These are phyloP conservation scores for Proisotoma minuta DNA, from an alignment of 2,888 invertebrate species.

Conservation along the genomic window DNA sequence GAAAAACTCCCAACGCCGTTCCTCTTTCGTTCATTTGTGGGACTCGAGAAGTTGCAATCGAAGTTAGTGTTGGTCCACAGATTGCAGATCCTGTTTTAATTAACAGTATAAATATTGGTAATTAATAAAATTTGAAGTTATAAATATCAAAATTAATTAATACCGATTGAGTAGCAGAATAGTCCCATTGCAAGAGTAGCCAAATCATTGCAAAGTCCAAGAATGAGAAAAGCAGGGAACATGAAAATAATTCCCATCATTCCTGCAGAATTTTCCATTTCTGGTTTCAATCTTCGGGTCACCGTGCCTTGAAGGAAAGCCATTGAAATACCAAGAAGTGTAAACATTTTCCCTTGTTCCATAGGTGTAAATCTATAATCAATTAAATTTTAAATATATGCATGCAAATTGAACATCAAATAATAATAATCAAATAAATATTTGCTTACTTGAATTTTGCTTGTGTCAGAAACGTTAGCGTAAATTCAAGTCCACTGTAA, in stretches of 20 bases:
- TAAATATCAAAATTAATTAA: constrained; percentile 20
- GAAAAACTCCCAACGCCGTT: constrained; percentile 84
- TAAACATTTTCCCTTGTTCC: constrained; percentile 97
- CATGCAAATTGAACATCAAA: too few species aligned
- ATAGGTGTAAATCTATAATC: constrained; percentile 73
- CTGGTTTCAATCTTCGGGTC: constrained; percentile 71
- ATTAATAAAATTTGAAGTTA: neutral
- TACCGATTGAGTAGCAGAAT: constrained; percentile 51
- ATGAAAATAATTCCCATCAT: constrained; percentile 57
- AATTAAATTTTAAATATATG: constrained; percentile 9
- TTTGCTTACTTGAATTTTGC: constrained; percentile 58
- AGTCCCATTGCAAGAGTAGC: constrained; percentile 73
- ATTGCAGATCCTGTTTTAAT: constrained; percentile 56
- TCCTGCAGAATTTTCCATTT: constrained; percentile 52
- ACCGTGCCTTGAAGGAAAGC: constrained; percentile 82
- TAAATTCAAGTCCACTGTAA: constrained; percentile 95
- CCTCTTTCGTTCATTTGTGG: constrained; percentile 81
- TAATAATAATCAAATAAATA: neutral
- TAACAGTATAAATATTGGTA: neutral
- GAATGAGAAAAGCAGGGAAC: constrained; percentile 56
- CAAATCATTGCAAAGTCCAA: constrained; percentile 54
- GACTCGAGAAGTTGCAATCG: constrained; percentile 74
- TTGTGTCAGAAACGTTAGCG: constrained; percentile 92
- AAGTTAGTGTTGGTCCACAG: constrained; percentile 92
- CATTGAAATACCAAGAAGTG: constrained; percentile 89